phyloP scores from a whole-genome alignment of 1,140 invertebrate genomes.

The Phthorimaea operculella region DNA sequence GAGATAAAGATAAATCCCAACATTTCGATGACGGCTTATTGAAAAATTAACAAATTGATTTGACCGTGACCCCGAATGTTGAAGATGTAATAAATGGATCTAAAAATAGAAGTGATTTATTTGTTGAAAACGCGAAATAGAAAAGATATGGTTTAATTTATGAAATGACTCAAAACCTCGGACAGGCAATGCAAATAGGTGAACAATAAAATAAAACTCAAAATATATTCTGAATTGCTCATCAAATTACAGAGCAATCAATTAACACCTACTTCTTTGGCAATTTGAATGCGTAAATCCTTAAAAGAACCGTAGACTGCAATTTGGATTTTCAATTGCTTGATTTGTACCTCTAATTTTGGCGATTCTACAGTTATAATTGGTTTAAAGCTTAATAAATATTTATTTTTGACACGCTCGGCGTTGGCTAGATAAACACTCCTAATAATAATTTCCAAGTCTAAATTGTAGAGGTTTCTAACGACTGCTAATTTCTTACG shows the following conservation, averaged over 20 bases:
- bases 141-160: no score
- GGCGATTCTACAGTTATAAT: constrained; percentile 1
- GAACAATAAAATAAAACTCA: no score
- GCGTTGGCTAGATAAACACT: neutral
- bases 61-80: neutral
- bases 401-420: neutral
- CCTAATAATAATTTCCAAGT: neutral
- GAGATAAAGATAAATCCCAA: constrained; percentile 32
- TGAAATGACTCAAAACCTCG: no score
- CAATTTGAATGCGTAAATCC: neutral
- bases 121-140: no score
- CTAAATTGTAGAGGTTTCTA: no score
- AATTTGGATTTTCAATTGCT: neutral
- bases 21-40: constrained; percentile 31
- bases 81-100: no score
- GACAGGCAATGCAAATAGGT: no score
- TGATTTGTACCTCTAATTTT: constrained; percentile 2
- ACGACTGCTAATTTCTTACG: no score
- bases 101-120: no score
- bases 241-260: constrained; percentile 16
- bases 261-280: constrained; percentile 28
- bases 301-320: neutral
- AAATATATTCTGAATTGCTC: no score
- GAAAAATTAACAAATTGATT: constrained; percentile 23
- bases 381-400: neutral